Base-by-base conservation (phyloP, 1,140 invertebrate genomes). In the Artemia franciscana region DNA sequence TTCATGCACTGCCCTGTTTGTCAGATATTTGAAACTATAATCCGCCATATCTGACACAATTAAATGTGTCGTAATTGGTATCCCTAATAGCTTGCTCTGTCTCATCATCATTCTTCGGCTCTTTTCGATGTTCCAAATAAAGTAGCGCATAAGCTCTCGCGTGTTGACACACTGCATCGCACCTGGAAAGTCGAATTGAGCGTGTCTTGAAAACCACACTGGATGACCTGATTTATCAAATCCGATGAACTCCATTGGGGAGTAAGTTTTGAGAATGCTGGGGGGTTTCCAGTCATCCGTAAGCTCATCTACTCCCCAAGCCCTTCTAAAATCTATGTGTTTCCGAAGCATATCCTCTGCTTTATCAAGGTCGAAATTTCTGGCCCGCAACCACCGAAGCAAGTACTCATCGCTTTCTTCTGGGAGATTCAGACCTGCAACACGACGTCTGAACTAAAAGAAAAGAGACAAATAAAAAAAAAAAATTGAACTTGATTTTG, bases 181-280 rank as follows among this genome's bases (percentile, higher is more conserved):
- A 12, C 39, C 39, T 18, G 12, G 12, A 15, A 51, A 15, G 21
- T 51, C 39, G 21, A 51, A 51, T 3, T 51, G 39, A 18, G 39
- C 39, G 39, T 51, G 39, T 2, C 39, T 12, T 51, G 12, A 12
- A 3, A 51, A 51, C 39, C 39, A 51, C 12, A 51, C 73, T 70
- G 88, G 87, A 24, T 83, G 82, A 21, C 86, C 87, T 67, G 88
- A 84, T 67, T 86, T 89, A 69, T 91, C 88, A 65, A 78, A 83
- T 2, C 89, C 89, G 60, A 78, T 77, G 1, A 80, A 71, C 58
- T 88, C 88, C 57, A 83, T 82, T 0, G 88, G 85, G 67, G 85
- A 79, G 71, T 86, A 84, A 62, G 81, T 79, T 23, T 76, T 72
- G 9, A 91, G 68, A 0, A 82, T 77, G 70, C 84, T 80, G 2